Percentiles rank a stretch among this genome's conserved stretches.
Evolutionary conservation across 37 sponge, comb jelly and placozoan genomes (phyloP).

Genomic region (Diacarnus erythraeanus): DNA sequence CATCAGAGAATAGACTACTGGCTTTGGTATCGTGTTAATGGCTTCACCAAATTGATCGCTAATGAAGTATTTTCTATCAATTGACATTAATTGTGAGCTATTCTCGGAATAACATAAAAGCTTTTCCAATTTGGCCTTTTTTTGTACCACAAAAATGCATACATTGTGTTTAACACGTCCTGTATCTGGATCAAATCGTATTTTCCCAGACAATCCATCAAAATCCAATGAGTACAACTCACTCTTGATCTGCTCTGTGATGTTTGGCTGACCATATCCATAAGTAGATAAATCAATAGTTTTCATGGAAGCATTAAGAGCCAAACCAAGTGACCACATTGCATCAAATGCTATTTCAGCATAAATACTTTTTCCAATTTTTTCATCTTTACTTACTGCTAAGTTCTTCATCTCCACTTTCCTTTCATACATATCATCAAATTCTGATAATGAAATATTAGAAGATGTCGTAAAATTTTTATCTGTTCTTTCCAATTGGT

Average conservation of each 20-base stretch:
- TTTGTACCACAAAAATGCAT: not conserved
- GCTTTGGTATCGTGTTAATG: not conserved
- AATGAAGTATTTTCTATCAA: not conserved
- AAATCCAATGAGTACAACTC: conserved; percentile 14
- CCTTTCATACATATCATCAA: not conserved
- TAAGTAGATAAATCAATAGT: not conserved
- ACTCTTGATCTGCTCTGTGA: conserved; percentile 1
- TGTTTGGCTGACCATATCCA: not conserved
- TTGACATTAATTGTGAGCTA: not conserved
- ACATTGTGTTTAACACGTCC: conserved; percentile 14
- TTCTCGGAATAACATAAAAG: conserved; percentile 1
- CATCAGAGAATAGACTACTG: not conserved
- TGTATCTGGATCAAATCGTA: conserved; percentile 6
- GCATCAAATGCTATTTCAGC: conserved; percentile 24
- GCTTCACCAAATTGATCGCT: not conserved
- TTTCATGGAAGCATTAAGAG: conserved; percentile 27
- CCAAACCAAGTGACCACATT: conserved; percentile 29
- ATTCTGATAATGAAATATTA: not conserved
- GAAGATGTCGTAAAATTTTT: not conserved
- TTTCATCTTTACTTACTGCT: not conserved
- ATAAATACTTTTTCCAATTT: not conserved
- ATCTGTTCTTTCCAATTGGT: not conserved
- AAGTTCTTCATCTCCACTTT: not conserved
- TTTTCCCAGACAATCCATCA: conserved; percentile 31
- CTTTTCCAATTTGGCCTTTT: not conserved